A percentile compares a stretch with the other conserved stretches of the same genome.
These are phyloP conservation scores for Coracopsis vasa DNA, from an alignment of 2,113 vertebrate genomes.

Conservation along the genomic window DNA sequence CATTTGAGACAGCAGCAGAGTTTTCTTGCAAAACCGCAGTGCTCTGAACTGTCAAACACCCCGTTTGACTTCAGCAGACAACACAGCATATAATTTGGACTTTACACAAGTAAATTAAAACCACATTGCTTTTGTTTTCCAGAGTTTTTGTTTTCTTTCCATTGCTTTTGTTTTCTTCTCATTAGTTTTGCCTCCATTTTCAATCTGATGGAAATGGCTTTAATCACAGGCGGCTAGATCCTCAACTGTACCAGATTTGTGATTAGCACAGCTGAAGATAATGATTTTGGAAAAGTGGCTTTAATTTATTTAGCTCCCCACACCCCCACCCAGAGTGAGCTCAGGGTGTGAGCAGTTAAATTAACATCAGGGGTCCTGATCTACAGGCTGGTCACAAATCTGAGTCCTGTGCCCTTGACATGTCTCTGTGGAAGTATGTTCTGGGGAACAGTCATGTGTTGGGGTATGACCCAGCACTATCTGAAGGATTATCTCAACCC, in stretches of 20 bases:
- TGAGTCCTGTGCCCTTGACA: not conserved
- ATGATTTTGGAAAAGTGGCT: not conserved
- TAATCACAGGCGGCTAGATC: not conserved
- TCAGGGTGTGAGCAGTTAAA: not conserved
- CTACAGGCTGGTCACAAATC: not conserved
- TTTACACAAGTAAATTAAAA: conserved; percentile 18
- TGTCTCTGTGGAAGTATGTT: not conserved
- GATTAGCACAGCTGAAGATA: not conserved
- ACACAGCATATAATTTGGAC: not conserved
- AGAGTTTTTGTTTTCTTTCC: not conserved
- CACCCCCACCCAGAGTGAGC: not conserved
- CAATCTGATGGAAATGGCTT: not conserved
- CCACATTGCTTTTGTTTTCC: conserved; percentile 21
- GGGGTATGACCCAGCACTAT: not conserved
- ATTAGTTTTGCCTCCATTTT: conserved; percentile 9
- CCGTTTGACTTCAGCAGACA: not conserved
- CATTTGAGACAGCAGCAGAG: not conserved
- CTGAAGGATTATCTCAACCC: not conserved
- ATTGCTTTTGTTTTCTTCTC: conserved; percentile 29
- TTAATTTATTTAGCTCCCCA: not conserved
- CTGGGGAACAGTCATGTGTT: rapidly evolving
- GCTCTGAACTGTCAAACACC: not conserved
- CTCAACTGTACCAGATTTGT: not conserved
- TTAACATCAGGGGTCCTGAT: not conserved
- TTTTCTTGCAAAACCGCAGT: not conserved